Evolutionary conservation across 1,140 invertebrate genomes (phyloP).

Genomic region (Tetragnatha versicolor): DNA sequence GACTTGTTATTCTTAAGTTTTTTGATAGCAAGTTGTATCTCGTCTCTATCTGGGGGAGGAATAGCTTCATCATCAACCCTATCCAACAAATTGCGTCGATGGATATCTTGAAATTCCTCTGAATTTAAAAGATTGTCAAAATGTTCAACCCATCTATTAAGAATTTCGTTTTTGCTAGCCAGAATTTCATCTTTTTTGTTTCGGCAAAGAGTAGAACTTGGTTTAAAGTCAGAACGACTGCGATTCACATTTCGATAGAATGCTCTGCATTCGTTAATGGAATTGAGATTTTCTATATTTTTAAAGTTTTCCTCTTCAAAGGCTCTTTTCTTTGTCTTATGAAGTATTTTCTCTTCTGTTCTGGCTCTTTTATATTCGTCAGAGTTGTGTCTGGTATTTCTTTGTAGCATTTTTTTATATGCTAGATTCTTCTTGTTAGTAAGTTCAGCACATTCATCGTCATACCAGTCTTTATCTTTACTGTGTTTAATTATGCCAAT

Average conservation of each 20-base stretch:
- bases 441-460: no score
- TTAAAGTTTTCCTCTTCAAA: neutral
- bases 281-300: neutral
- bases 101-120: neutral
- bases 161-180: neutral
- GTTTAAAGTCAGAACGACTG: neutral
- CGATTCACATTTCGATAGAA: neutral
- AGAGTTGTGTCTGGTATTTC: no score
- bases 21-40: neutral
- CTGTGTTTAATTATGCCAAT: no score
- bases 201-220: neutral
- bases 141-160: neutral
- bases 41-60: neutral
- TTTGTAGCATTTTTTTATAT: no score
- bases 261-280: neutral
- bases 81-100: neutral
- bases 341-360: neutral
- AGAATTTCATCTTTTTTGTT: neutral
- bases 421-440: no score
- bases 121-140: neutral
- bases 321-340: neutral
- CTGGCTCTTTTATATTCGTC: neutral
- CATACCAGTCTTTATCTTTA: no score
- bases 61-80: neutral
- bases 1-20: neutral